Evolutionary conservation across 2,888 invertebrate genomes (phyloP), one percentile per base, ranked within the genome.

Genomic region (Philonicus albiceps): DNA sequence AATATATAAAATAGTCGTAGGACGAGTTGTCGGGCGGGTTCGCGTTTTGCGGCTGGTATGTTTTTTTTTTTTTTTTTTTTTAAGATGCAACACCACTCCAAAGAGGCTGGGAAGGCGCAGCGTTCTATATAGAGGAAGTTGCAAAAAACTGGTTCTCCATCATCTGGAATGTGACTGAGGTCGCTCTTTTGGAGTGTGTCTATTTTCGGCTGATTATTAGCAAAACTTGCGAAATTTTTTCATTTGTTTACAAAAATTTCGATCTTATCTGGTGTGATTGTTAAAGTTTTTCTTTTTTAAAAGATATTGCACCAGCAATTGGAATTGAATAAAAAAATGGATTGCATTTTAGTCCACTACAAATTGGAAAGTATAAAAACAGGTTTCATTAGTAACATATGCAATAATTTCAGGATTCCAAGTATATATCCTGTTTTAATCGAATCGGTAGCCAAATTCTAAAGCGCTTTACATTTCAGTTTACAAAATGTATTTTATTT

Each of bases 11-110:
- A 31, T 31, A 83, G 81, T 64, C 64, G 81, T 83, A 83, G 81
- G 81, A 86, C 53, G 64, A 43, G 43, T 86, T 80, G 72, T 75
- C 37, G 86, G 86, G 64, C 78, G 86, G 27, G 86, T 86, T 49
- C 49, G 49, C 11, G 55, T 55, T 22, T 55, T 8, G 8, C 55
- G 3, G 55, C 8, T 55, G 55, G 7, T 11, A 22, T 55, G 55
- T 22, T 55, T 64, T n/a, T n/a, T n/a, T n/a, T n/a, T n/a, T n/a
- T n/a, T n/a, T n/a, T n/a, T n/a, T n/a, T n/a, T n/a, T 80, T 86
- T 74, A 49, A 64, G 27, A 43, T 53, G 78, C 78, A 31, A 27
- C 49, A 49, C 13, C 53, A 53, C 53, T 53, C 3, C n/a, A 8
- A 22, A 11, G 22, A 64, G 19, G 3, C 64, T 27, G 43, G 27